Conservation (phyloP, 2,797 vertebrate species). For the Diglossa cyanea region DNA sequence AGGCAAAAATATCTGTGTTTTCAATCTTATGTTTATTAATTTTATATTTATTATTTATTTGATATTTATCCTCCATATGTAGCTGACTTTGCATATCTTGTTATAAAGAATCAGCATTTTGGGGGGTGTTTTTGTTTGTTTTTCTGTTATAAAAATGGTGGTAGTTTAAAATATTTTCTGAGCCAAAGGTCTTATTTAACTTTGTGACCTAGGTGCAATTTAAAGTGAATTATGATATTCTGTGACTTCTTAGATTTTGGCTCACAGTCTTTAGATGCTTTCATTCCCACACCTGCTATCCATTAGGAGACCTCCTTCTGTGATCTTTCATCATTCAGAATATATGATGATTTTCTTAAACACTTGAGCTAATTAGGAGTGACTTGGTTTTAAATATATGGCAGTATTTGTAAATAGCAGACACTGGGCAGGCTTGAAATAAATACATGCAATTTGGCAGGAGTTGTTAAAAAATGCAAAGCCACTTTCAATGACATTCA, state of each 20-base stretch:
- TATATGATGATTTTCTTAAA: constrained; percentile 86
- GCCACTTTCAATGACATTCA: neutral
- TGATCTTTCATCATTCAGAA: constrained; percentile 89
- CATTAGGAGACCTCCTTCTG: constrained; percentile 86
- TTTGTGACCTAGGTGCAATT: constrained; percentile 68
- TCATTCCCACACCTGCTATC: constrained; percentile 86
- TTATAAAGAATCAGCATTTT: neutral
- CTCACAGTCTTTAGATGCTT: constrained; percentile 76
- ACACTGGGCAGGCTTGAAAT: constrained; percentile 38
- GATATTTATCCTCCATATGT: neutral
- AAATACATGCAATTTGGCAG: constrained; percentile 36
- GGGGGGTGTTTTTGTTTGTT: neutral
- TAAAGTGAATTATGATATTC: constrained; percentile 60
- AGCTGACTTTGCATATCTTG: neutral
- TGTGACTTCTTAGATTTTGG: constrained; percentile 78
- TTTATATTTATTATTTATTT: neutral
- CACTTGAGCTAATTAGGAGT: constrained; percentile 81
- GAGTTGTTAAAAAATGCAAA: constrained; percentile 52
- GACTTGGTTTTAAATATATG: constrained; percentile 69
- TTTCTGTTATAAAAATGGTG: neutral
- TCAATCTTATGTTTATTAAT: neutral
- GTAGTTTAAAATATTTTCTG: neutral
- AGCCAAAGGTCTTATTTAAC: constrained; percentile 64
- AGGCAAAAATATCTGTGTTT: neutral
- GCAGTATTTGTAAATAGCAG: constrained; percentile 61